A percentile compares a stretch with the other conserved stretches of the same genome.
phyloP scores from a whole-genome alignment of 92 coral and sea anemone genomes.

The Diadumene lineata region DNA sequence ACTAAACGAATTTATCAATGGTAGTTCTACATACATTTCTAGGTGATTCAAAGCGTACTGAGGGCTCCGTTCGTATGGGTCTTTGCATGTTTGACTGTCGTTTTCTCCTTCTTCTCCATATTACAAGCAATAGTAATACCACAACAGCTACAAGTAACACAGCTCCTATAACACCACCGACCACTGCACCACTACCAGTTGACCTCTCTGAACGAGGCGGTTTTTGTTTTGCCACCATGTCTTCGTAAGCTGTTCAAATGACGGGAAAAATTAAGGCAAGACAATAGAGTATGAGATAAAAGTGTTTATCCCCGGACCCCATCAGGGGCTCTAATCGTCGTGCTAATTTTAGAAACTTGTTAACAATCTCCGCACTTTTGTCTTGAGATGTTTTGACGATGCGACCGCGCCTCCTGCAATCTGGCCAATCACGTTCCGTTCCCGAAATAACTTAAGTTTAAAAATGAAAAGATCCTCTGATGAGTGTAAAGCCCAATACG shows the following conservation, averaged over 20 bases:
- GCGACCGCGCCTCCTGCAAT: too few species aligned
- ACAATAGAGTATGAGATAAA: too few species aligned
- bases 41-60: conserved; percentile 17
- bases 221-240: not conserved
- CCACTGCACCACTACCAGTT: conserved; percentile 24
- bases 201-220: not conserved
- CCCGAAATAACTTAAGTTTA: too few species aligned
- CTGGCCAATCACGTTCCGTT: too few species aligned
- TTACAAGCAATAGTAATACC: conserved; percentile 31
- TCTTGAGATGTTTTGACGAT: too few species aligned
- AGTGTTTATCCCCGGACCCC: too few species aligned
- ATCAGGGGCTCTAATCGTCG: too few species aligned
- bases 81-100: not conserved
- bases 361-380: too few species aligned
- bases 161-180: conserved; percentile 61
- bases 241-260: conserved; percentile 11
- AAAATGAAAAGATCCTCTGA: too few species aligned
- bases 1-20: not conserved
- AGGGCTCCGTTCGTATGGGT: not conserved
- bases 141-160: conserved; percentile 18
- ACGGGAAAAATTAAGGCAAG: too few species aligned
- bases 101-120: conserved; percentile 28
- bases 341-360: too few species aligned
- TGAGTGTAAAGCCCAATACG: too few species aligned
- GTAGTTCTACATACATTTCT: conserved; percentile 16